phyloP scores from a whole-genome alignment of 2,888 invertebrate genomes.

The Glyphotaelius pellucidus region DNA sequence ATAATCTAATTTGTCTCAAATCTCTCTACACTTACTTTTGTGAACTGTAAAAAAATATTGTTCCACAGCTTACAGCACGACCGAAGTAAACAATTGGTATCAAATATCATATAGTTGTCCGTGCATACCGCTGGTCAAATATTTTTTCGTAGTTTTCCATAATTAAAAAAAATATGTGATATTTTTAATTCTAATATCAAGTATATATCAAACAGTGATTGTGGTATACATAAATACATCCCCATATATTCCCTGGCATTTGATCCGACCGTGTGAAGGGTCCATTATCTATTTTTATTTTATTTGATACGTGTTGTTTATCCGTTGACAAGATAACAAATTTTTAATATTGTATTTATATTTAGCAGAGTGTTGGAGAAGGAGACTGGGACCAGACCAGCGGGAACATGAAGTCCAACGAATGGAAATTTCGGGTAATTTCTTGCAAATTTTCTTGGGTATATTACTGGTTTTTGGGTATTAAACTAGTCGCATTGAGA shows the following conservation, averaged over 20 bases:
- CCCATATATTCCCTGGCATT: background rate
- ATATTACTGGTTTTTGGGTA: background rate
- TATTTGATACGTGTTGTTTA: background rate
- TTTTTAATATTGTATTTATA: background rate
- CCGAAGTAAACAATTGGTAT: too few species aligned
- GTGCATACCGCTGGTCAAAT: too few species aligned
- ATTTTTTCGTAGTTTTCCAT: too few species aligned
- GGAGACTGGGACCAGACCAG: conserved; percentile 73
- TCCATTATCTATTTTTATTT: background rate
- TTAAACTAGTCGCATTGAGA: background rate
- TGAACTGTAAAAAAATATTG: too few species aligned
- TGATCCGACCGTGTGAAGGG: background rate
- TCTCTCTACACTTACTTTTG: too few species aligned
- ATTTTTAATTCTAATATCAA: too few species aligned
- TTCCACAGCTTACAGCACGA: too few species aligned
- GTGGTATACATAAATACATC: background rate
- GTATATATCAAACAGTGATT: background rate
- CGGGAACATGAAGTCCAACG: conserved; percentile 80
- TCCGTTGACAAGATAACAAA: background rate
- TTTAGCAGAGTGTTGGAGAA: conserved; percentile 71
- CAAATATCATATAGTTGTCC: too few species aligned
- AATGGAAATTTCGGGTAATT: conserved; percentile 84
- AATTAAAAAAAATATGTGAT: too few species aligned
- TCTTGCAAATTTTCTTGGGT: background rate
- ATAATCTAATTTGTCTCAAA: too few species aligned